Percentiles rank a stretch among this genome's conserved stretches.
Conservation (phyloP, 2,797 vertebrate genomes). For the Tenualosa ilisha region DNA sequence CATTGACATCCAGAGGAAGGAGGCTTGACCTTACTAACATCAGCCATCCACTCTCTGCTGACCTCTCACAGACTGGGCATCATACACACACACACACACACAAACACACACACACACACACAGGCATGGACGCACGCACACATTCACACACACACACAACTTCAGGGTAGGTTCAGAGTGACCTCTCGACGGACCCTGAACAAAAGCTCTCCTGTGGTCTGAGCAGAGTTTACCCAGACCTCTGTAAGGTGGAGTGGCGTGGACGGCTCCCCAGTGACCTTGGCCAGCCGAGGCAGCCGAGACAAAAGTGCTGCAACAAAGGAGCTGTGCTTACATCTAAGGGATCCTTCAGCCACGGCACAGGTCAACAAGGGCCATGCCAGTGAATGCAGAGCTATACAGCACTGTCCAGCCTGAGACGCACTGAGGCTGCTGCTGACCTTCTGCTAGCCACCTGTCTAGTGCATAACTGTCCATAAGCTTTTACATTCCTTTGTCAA, state of each 20-base stretch:
- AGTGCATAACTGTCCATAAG: not conserved
- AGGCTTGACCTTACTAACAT: conserved; percentile 41
- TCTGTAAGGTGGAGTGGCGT: not conserved
- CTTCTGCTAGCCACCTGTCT: not conserved
- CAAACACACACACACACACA: not conserved
- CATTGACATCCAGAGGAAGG: conserved; percentile 39
- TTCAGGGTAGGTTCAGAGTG: not conserved
- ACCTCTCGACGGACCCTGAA: not conserved
- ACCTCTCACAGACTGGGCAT: conserved; percentile 31
- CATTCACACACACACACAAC: not conserved
- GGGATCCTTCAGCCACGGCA: not conserved
- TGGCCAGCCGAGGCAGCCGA: not conserved
- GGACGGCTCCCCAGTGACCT: not conserved
- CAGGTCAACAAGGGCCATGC: not conserved
- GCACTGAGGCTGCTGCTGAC: not conserved
- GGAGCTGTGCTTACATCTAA: not conserved
- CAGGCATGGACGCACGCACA: not conserved
- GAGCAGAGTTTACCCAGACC: not conserved
- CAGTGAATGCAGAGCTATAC: not conserved
- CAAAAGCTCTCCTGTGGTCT: conserved; percentile 32
- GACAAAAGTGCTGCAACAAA: not conserved
- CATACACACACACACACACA: not conserved
- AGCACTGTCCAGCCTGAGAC: not conserved
- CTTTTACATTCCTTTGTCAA: not conserved
- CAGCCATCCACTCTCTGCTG: conserved; percentile 41